These are phyloP conservation scores for Porites lobata DNA, from an alignment of 92 coral and sea anemone species.

Conservation along the genomic window DNA sequence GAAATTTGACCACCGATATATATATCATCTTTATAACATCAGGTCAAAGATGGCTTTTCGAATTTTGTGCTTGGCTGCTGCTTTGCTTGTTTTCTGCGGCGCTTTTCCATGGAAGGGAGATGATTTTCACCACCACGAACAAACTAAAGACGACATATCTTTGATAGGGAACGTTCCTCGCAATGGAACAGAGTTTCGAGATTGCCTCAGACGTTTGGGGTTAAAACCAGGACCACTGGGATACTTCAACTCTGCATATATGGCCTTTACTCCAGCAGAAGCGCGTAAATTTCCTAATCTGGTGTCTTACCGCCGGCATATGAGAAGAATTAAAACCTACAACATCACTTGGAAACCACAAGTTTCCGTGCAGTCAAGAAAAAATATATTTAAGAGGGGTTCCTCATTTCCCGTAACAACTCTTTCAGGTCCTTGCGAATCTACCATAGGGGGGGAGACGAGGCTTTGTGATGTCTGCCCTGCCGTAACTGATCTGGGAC, in stretches of 20 bases:
- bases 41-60: slow-evolving; percentile 4
- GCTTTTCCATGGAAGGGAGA: too few species aligned
- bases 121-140: too few species aligned
- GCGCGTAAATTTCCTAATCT: slow-evolving; percentile 25
- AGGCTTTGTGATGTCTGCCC: slow-evolving; percentile 56
- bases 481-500: slow-evolving; percentile 57
- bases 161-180: not conserved
- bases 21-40: too few species aligned
- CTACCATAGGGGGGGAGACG: not conserved
- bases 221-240: slow-evolving; percentile 55
- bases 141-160: too few species aligned
- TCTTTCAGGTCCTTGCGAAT: slow-evolving; percentile 12
- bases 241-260: slow-evolving; percentile 32
- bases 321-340: slow-evolving; percentile 3
- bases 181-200: not conserved
- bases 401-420: slow-evolving; percentile 11
- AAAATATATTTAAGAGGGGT: not conserved
- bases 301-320: not conserved
- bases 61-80: not conserved
- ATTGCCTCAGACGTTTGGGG: not conserved
- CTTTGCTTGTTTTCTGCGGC: not conserved
- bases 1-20: too few species aligned
- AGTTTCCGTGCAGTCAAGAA: too few species aligned
- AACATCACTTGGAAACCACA: not conserved
- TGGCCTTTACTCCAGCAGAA: slow-evolving; percentile 42